Conservation (phyloP, 2,888 invertebrate genomes). For the Leucoma salicis region DNA sequence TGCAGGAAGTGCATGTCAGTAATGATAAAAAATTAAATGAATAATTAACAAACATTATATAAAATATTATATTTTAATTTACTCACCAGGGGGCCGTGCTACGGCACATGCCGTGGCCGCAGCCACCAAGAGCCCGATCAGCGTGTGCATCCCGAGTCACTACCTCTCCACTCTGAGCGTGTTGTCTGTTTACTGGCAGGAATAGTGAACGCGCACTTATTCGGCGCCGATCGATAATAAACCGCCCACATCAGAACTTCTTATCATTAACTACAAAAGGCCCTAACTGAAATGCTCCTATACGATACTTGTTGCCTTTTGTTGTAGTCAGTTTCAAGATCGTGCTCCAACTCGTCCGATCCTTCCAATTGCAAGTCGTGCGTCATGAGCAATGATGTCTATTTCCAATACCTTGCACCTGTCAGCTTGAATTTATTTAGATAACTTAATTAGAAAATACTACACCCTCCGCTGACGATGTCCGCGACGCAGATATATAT, state of each 20-base stretch:
- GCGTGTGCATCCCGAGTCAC: constrained; percentile 51
- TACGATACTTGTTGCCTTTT: constrained; percentile 19
- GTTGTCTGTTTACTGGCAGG: constrained; percentile 54
- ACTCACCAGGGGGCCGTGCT: constrained; percentile 59
- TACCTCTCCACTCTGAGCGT: constrained; percentile 33
- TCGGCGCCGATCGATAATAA: constrained; percentile 73
- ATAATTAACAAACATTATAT: background rate
- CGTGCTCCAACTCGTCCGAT: constrained; percentile 21
- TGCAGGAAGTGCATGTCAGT: constrained; percentile 41
- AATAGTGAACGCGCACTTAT: constrained; percentile 50
- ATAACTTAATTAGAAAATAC: constrained; percentile 17
- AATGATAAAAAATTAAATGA: constrained; percentile 15
- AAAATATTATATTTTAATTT: constrained; percentile 2
- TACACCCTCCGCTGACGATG: constrained; percentile 1
- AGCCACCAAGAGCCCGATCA: constrained; percentile 43
- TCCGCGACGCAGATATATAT: background rate
- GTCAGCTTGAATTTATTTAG: constrained; percentile 18
- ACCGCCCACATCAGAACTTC: constrained; percentile 67
- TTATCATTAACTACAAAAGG: constrained; percentile 28
- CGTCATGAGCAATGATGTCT: constrained; percentile 28
- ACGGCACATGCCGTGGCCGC: constrained; percentile 50
- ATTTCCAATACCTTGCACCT: constrained; percentile 16
- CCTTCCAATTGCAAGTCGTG: constrained; percentile 29
- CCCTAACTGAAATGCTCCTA: constrained; percentile 30
- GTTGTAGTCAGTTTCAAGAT: constrained; percentile 1